Conservation (phyloP, 2,888 invertebrate species). For the Brachynemurus nebulosus region DNA sequence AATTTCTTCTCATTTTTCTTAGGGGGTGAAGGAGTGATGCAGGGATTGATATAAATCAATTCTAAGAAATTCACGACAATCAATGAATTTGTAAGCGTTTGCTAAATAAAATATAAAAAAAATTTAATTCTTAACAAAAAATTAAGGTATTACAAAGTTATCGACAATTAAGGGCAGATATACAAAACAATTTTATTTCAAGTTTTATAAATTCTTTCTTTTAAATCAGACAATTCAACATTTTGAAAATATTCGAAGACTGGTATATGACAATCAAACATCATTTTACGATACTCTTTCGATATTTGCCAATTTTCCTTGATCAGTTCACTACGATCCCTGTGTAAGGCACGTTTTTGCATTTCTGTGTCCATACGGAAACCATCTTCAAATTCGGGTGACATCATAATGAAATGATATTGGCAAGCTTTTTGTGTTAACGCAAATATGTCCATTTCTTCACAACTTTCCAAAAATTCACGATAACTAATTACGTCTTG, state of each 20-base stretch:
- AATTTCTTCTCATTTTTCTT: too few species aligned
- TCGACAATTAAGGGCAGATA: too few species aligned
- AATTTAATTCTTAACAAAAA: too few species aligned
- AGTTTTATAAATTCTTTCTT: too few species aligned
- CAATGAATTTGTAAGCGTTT: too few species aligned
- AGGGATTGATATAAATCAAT: too few species aligned
- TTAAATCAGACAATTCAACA: too few species aligned
- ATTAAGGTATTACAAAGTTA: too few species aligned
- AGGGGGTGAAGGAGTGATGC: too few species aligned
- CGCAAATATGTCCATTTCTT: not conserved
- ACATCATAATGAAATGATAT: not conserved
- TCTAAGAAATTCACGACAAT: too few species aligned
- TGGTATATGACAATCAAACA: not conserved
- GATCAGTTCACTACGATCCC: not conserved
- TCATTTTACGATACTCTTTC: not conserved
- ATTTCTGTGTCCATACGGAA: not conserved
- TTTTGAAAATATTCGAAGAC: not conserved
- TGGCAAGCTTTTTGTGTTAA: not conserved
- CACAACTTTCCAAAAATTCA: not conserved
- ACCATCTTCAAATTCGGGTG: not conserved
- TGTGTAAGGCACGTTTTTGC: not conserved
- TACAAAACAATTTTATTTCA: too few species aligned
- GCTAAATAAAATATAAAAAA: too few species aligned
- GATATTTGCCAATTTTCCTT: constrained; percentile 1
- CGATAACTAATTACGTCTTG: not conserved